A percentile compares a stretch with the other conserved stretches of the same genome.
Evolutionary conservation across 1,140 invertebrate species (phyloP).

Genomic region (Drosophila rhopaloa): DNA sequence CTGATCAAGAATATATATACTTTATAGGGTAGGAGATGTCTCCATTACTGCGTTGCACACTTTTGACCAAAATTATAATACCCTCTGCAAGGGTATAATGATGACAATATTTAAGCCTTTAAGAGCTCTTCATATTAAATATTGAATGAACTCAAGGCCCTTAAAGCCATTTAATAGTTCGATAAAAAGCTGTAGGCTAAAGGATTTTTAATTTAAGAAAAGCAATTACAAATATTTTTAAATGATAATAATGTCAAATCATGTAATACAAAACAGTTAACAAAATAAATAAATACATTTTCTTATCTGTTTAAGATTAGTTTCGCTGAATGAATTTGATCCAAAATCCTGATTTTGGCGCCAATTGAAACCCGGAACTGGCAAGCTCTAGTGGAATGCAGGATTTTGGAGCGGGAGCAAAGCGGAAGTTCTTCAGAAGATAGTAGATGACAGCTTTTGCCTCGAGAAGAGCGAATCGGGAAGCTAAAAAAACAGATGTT

Average conservation of each 20-base stretch:
- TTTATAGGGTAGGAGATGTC: too few species aligned
- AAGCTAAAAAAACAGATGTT: conserved; percentile 60
- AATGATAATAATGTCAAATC: neutral
- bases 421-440: conserved; percentile 65
- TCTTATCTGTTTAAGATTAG: conserved; percentile 11
- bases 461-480: conserved; percentile 85
- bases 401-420: conserved; percentile 81
- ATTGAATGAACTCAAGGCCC: too few species aligned
- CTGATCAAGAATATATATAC: too few species aligned
- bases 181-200: too few species aligned
- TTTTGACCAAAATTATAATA: too few species aligned
- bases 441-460: conserved; percentile 83
- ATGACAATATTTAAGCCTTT: too few species aligned
- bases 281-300: conserved; percentile 6
- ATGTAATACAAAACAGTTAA: conserved; percentile 3
- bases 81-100: too few species aligned
- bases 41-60: too few species aligned
- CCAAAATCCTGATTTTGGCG: conserved; percentile 76
- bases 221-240: neutral
- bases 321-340: conserved; percentile 59
- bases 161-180: too few species aligned
- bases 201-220: neutral
- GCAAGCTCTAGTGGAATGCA: conserved; percentile 60
- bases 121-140: too few species aligned
- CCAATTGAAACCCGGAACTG: conserved; percentile 51